These are phyloP conservation scores for Onychostoma macrolepis DNA, from an alignment of 2,113 vertebrate genomes.

Conservation along the genomic window DNA sequence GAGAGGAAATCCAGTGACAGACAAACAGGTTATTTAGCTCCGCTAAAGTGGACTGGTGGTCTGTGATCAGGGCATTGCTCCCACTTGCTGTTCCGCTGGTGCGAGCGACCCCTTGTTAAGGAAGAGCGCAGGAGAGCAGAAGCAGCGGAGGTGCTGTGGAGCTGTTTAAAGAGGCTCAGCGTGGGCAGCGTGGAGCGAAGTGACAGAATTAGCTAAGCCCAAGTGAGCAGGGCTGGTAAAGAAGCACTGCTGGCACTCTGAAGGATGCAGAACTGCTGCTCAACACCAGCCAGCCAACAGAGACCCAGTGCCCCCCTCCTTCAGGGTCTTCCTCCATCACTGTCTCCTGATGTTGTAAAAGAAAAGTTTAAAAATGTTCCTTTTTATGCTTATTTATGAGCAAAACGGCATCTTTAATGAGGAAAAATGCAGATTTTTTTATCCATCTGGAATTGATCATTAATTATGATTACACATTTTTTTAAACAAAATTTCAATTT, in stretches of 20 bases:
- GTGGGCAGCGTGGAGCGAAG: slow-evolving; percentile 72
- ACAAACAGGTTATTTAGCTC: slow-evolving; percentile 22
- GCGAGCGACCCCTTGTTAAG: background rate
- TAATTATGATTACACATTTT: background rate
- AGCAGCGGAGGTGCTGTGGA: slow-evolving; percentile 14
- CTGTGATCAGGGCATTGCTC: slow-evolving; percentile 42
- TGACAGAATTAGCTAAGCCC: slow-evolving; percentile 82
- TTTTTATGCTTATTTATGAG: background rate
- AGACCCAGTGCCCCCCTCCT: background rate
- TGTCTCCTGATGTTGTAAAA: background rate
- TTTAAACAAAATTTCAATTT: too few relatives aligned
- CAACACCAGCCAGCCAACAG: slow-evolving; percentile 64
- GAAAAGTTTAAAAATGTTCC: background rate
- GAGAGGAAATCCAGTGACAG: slow-evolving; percentile 11
- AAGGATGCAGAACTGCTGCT: slow-evolving; percentile 67
- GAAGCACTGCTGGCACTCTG: slow-evolving; percentile 72
- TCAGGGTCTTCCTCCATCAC: background rate
- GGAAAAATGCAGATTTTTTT: background rate
- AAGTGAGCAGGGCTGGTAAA: slow-evolving; percentile 76
- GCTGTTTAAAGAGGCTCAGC: slow-evolving; percentile 70
- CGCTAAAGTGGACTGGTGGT: slow-evolving; percentile 48
- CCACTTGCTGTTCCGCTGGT: slow-evolving; percentile 5
- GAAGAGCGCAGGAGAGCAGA: slow-evolving; percentile 57
- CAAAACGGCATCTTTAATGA: background rate
- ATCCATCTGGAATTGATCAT: background rate